Evolutionary conservation across 2,113 vertebrate species (phyloP).

Genomic region (Pseudopodoces humilis): DNA sequence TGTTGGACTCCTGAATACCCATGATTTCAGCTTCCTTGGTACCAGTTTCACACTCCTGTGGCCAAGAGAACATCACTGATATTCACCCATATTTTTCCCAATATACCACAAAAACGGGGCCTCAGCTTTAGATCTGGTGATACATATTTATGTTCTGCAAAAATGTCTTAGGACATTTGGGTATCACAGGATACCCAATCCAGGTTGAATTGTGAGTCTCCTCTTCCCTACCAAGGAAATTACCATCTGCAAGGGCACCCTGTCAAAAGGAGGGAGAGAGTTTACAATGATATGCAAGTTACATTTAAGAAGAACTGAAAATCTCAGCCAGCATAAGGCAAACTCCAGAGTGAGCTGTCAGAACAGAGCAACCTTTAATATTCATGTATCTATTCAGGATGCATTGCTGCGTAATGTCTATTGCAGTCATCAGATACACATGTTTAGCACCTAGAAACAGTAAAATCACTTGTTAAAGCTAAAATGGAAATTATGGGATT

Average conservation of each 20-base stretch:
- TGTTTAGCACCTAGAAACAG: slow-evolving; percentile 53
- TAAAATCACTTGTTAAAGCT: slow-evolving; percentile 59
- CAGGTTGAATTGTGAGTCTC: slow-evolving; percentile 8
- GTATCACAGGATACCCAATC: neutral
- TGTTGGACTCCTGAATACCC: neutral
- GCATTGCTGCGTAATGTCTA: slow-evolving; percentile 44
- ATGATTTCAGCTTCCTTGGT: neutral
- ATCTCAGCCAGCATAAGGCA: slow-evolving; percentile 54
- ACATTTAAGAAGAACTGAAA: slow-evolving; percentile 67
- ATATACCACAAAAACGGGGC: neutral
- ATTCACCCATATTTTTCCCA: neutral
- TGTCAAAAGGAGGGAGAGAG: slow-evolving; percentile 54
- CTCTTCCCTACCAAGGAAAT: slow-evolving; percentile 34
- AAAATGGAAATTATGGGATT: slow-evolving; percentile 56
- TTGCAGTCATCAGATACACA: slow-evolving; percentile 58
- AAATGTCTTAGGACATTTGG: neutral
- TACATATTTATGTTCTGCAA: slow-evolving; percentile 35
- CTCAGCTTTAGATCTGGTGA: neutral
- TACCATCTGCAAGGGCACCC: slow-evolving; percentile 69
- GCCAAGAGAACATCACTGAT: neutral
- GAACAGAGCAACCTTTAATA: slow-evolving; percentile 61
- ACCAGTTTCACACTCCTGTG: neutral
- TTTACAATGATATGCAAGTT: slow-evolving; percentile 59
- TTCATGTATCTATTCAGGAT: slow-evolving; percentile 55
- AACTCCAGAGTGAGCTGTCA: slow-evolving; percentile 57